Evolutionary conservation across 2,113 vertebrate species (phyloP), one percentile per base, ranked within the genome.

Genomic region (Psilopsiagon aymara): DNA sequence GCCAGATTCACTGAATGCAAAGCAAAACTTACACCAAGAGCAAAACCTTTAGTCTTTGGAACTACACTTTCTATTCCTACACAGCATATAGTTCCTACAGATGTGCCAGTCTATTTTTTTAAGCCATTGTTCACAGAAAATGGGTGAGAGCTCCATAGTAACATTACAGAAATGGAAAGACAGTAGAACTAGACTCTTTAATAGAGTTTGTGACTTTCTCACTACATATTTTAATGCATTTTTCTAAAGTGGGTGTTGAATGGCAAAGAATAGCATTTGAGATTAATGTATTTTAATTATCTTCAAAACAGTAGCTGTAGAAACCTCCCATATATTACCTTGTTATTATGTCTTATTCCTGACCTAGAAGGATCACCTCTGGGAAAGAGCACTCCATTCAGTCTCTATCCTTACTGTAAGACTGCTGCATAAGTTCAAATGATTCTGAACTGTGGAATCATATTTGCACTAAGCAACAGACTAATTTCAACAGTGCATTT

Each of bases 261-360:
- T 53, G 13, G 35, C 33, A 71, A 84, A 87, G 43, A 94, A 67
- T 37, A 44, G 11, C 19, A 66, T 33, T 84, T 89, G 78, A 85
- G 62, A 92, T 13, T 49, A 52, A 92, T 77, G 41, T 39, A 70
- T 73, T 94, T 82, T 82, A 94, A 95, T 91, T 49, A 85, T 74
- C 66, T 86, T 88, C 69, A 66, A 63, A 83, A 85, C 23, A 91
- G 78, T 57, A 87, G 66, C 79, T 79, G 63, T 90, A 74, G 87
- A 92, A 92, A 89, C 19, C 46, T 92, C 31, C 67, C 67, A 41
- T 31, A 47, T 18, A 37, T 53, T 84, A 71, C 69, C 19, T 63
- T 35, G 17, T 51, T 73, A 23, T 66, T 94, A 49, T 5, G 41
- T 31, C 69, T 91, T 59, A 66, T 76, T 92, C 41, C 74, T 87